Percentiles rank a stretch among this genome's conserved stretches.
These are phyloP conservation scores for Xenopus petersii DNA, from an alignment of 2,797 vertebrate genomes.

Conservation along the genomic window DNA sequence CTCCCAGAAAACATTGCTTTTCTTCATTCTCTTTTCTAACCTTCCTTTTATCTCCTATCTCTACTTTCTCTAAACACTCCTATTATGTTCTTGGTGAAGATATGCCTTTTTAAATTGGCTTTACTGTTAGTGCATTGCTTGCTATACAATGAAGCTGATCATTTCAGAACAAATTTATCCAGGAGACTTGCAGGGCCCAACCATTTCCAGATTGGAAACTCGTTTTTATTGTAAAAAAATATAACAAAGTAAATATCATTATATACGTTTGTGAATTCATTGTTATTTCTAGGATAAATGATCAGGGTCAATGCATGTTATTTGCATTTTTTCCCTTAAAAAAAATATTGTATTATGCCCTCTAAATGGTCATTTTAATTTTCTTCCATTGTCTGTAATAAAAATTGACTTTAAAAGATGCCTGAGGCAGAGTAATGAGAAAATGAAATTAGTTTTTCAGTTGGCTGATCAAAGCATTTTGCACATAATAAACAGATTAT, in stretches of 20 bases:
- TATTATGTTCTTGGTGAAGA: too few species aligned
- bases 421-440: conserved; percentile 95
- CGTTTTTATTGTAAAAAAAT: too few species aligned
- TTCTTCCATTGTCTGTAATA: conserved; percentile 93
- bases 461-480: conserved; percentile 99
- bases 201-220: too few species aligned
- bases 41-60: too few species aligned
- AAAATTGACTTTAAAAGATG: conserved; percentile 94
- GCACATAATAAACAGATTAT: conserved; percentile 98
- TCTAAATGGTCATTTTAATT: conserved; percentile 89
- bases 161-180: too few species aligned
- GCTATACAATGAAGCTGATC: too few species aligned
- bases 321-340: conserved; percentile 66
- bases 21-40: too few species aligned
- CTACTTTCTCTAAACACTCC: too few species aligned
- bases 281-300: conserved; percentile 66
- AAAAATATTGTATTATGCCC: conserved; percentile 76
- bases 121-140: too few species aligned
- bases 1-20: too few species aligned
- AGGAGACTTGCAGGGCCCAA: too few species aligned
- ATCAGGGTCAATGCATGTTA: conserved; percentile 62
- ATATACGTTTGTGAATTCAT: conserved; percentile 48
- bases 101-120: too few species aligned
- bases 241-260: conserved; percentile 13
- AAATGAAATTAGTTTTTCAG: conserved; percentile 99